Conservation (phyloP, 2,797 vertebrate species). For the Chromis chromis region DNA sequence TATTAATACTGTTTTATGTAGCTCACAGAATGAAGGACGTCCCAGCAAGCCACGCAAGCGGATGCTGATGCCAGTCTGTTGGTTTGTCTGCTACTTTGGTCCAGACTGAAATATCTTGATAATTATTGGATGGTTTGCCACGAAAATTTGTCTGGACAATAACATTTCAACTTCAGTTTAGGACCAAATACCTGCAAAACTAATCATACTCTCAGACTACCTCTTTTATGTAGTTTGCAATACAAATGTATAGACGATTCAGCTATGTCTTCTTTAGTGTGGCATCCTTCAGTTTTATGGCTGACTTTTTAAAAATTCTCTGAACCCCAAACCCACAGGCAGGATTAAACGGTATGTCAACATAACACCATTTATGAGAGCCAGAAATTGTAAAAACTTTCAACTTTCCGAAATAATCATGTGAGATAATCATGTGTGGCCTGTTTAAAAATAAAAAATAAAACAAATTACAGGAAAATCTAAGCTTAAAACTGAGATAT, state of each 20-base stretch:
- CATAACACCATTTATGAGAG: too few species aligned
- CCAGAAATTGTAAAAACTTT: too few species aligned
- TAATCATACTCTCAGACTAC: background rate
- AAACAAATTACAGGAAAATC: too few species aligned
- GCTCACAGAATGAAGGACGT: conserved; percentile 37
- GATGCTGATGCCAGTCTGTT: conserved; percentile 2
- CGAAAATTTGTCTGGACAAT: background rate
- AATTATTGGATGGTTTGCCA: background rate
- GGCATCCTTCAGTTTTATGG: background rate
- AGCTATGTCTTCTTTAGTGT: background rate
- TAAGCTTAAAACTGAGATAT: too few species aligned
- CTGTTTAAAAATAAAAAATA: too few species aligned
- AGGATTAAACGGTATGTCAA: too few species aligned
- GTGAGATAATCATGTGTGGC: too few species aligned
- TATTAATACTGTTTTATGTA: conserved; percentile 54
- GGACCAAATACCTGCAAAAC: background rate
- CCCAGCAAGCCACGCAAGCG: background rate
- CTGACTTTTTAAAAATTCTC: too few species aligned
- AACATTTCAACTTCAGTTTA: background rate
- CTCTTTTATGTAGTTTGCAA: background rate
- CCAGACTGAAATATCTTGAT: conserved; percentile 1
- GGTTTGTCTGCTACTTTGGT: background rate
- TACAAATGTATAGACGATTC: background rate
- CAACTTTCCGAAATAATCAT: too few species aligned
- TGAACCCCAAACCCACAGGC: too few species aligned